Evolutionary conservation across 2,797 vertebrate species (phyloP).

Genomic region (Otolemur crassicaudatus): DNA sequence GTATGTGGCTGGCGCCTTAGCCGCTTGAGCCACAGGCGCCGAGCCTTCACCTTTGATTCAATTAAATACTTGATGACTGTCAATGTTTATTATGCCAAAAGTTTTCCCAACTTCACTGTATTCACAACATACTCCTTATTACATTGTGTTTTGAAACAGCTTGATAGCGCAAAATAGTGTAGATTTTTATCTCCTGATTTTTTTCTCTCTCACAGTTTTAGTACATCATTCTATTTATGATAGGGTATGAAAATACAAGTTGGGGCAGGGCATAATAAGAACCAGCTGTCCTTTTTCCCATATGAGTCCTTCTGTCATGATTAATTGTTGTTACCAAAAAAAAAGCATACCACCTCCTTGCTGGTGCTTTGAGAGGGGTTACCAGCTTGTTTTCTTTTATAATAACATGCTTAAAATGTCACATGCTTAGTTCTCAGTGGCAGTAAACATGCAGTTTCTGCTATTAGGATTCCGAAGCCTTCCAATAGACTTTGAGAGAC

Average conservation of each 20-base stretch:
- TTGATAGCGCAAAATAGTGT: background rate
- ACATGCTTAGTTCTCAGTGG: background rate
- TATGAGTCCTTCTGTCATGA: slow-evolving; percentile 56
- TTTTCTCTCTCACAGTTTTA: slow-evolving; percentile 17
- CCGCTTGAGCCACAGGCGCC: too few relatives aligned
- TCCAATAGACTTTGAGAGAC: background rate
- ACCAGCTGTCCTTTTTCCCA: slow-evolving; percentile 40
- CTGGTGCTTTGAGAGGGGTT: background rate
- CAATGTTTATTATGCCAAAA: background rate
- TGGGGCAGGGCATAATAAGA: slow-evolving; percentile 26
- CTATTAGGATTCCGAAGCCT: background rate
- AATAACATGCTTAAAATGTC: slow-evolving; percentile 22
- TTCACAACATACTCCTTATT: background rate
- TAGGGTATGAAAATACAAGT: background rate
- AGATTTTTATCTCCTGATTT: slow-evolving; percentile 27
- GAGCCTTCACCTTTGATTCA: background rate
- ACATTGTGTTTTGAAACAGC: slow-evolving; percentile 12
- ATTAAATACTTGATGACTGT: background rate
- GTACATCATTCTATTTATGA: slow-evolving; percentile 30
- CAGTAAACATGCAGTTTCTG: background rate
- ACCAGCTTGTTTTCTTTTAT: background rate
- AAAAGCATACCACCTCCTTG: background rate
- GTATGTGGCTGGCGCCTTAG: too few relatives aligned
- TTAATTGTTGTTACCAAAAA: background rate
- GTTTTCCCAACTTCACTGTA: background rate